Base-by-base conservation (phyloP, 2,113 vertebrate genomes). In the Myocastor coypus region DNA sequence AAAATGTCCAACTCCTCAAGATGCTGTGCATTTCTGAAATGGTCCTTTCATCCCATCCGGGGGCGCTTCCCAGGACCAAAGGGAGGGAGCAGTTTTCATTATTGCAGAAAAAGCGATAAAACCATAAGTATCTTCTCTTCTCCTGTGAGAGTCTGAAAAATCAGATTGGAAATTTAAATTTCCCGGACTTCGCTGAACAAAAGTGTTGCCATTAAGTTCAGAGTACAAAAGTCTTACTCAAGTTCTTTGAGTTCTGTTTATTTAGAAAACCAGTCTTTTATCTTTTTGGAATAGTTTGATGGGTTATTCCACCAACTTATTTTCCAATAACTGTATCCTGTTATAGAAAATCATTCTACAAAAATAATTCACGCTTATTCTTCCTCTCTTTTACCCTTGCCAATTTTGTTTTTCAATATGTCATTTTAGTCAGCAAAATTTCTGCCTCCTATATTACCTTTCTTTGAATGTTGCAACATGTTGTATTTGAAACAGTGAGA, bases 41-140 rank as follows among this genome's bases (percentile, higher is more conserved):
- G 59, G 98, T 97, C 12, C 80, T 97, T n/a, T 97, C 97, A 26
- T 98, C 97, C 99, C 99, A 99, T 6, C 93, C 97, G 42, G 98
- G 98, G 32, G 97, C 99, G 68, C 98, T 99, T 37, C 98, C 98
- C 96, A 99, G 97, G 61, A 99, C 57, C 94, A 99, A 91, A 83
- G 99, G 98, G 63, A 99, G 91, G 98, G 98, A 93, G 99, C 98
- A 98, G 83, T 96, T 99, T 50, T 96, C 96, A 81, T 97, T 96
- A 93, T 97, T 98, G 64, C 98, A 98, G 64, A 83, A 97, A 96
- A 97, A 96, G 17, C 98, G 98, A 96, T 99, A 99, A 96, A 98
- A 98, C 99, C 99, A 99, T 66, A 99, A 98, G 86, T 99, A 98
- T 91, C 98, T 97, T 95, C 96, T 99, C 95, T 99, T 99, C 28